Conservation (phyloP, 2,113 vertebrate species). For the Euleptes europaea region DNA sequence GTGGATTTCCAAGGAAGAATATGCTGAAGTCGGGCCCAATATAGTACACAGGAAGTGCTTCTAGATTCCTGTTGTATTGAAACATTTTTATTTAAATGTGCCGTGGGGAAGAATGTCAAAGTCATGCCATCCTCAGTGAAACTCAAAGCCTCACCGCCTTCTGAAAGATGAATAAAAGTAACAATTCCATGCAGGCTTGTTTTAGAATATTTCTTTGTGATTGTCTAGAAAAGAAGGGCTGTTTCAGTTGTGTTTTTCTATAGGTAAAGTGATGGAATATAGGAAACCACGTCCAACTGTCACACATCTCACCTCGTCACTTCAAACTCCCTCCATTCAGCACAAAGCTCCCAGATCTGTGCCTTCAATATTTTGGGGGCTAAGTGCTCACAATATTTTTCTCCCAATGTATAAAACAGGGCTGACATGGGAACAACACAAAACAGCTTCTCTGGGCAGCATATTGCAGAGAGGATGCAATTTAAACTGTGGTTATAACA, state of each 20-base stretch:
- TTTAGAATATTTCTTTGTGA: rapidly evolving
- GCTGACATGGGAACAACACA: too few relatives aligned
- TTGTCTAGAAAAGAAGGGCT: rapidly evolving
- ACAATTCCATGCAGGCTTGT: neutral
- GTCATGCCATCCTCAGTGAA: neutral
- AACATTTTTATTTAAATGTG: neutral
- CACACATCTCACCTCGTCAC: neutral
- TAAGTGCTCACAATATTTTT: neutral
- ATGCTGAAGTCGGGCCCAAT: constrained; percentile 58
- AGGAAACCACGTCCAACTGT: rapidly evolving
- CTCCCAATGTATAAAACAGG: too few relatives aligned
- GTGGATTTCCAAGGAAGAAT: constrained; percentile 57
- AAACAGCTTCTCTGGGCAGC: too few relatives aligned
- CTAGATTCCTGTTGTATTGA: constrained; percentile 27
- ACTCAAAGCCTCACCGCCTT: neutral
- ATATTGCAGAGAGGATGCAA: too few relatives aligned
- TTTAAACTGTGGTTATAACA: too few relatives aligned
- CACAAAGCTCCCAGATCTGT: neutral
- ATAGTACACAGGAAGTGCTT: constrained; percentile 59
- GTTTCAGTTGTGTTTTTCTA: neutral
- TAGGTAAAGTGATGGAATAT: rapidly evolving
- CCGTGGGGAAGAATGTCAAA: neutral
- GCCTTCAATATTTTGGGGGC: neutral
- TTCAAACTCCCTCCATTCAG: neutral
- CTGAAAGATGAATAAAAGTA: constrained; percentile 29